Evolutionary conservation across 2,797 vertebrate species (phyloP).

Genomic region (Petrocephalus schoutedeni): DNA sequence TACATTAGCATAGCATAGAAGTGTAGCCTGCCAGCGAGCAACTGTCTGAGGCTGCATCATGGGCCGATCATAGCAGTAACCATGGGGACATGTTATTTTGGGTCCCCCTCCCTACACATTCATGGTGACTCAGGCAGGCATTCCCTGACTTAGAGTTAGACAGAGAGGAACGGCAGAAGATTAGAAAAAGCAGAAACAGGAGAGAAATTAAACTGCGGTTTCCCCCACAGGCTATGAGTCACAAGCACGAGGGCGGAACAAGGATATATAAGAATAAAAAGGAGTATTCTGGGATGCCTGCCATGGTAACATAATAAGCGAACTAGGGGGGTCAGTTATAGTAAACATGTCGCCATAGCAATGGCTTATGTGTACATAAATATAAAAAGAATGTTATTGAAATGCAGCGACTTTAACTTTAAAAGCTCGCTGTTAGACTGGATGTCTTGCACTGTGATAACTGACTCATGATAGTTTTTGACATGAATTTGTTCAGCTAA

Average conservation of each 20-base stretch:
- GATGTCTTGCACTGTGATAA: not conserved
- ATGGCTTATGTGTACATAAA: conserved; percentile 60
- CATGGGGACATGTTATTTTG: conserved; percentile 55
- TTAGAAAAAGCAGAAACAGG: conserved; percentile 50
- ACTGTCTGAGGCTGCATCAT: not conserved
- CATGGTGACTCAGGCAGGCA: conserved; percentile 51
- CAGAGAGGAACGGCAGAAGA: conserved; percentile 51
- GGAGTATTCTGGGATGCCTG: conserved; percentile 74
- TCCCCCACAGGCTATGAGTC: conserved; percentile 58
- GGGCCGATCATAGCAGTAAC: conserved; percentile 41
- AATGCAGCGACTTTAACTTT: not conserved
- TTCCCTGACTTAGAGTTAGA: conserved; percentile 46
- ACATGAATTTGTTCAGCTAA: not conserved
- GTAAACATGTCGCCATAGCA: conserved; percentile 63
- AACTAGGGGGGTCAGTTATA: conserved; percentile 46
- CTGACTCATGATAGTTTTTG: not conserved
- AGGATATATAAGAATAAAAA: conserved; percentile 37
- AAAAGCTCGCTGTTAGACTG: not conserved
- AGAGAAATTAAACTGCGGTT: conserved; percentile 61
- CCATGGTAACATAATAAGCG: conserved; percentile 76
- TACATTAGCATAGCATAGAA: not conserved
- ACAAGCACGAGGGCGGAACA: conserved; percentile 65
- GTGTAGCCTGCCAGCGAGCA: not conserved
- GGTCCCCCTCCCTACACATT: conserved; percentile 49
- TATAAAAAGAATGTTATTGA: conserved; percentile 50